Conservation (phyloP, 2,797 vertebrate species). For the Anabas testudineus region DNA sequence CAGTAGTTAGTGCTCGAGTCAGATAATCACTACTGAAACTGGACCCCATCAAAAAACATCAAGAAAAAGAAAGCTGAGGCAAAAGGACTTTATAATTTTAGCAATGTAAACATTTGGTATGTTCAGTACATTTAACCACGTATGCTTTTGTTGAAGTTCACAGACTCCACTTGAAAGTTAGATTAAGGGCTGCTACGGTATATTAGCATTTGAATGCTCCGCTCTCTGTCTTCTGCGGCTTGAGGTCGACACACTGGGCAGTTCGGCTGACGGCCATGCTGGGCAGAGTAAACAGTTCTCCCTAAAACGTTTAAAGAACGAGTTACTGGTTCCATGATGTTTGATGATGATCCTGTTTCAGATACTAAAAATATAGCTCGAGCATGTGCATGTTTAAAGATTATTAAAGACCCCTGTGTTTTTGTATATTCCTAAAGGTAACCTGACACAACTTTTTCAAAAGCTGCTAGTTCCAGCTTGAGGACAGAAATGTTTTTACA, state of each 20-base stretch:
- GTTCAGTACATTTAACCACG: background rate
- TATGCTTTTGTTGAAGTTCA: background rate
- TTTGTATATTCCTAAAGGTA: too few species aligned
- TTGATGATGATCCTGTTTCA: background rate
- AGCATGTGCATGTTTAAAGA: too few species aligned
- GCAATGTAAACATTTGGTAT: slow-evolving; percentile 20
- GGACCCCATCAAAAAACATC: background rate
- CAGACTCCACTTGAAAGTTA: slow-evolving; percentile 12
- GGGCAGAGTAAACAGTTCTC: background rate
- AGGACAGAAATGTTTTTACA: too few species aligned
- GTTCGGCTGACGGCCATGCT: background rate
- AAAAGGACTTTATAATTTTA: slow-evolving; percentile 25
- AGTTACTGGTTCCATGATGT: background rate
- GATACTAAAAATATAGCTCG: background rate
- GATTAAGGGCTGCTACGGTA: slow-evolving; percentile 22
- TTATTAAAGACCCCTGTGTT: background rate
- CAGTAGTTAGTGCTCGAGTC: background rate
- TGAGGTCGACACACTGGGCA: background rate
- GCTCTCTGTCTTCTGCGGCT: slow-evolving; percentile 3
- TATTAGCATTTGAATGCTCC: background rate
- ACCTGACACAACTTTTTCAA: too few species aligned
- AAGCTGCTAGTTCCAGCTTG: too few species aligned
- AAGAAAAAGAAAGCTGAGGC: background rate
- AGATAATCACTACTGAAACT: background rate
- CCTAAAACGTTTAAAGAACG: background rate